Conservation (phyloP, 2,113 vertebrate species). For the Corythornis madagascariensis region DNA sequence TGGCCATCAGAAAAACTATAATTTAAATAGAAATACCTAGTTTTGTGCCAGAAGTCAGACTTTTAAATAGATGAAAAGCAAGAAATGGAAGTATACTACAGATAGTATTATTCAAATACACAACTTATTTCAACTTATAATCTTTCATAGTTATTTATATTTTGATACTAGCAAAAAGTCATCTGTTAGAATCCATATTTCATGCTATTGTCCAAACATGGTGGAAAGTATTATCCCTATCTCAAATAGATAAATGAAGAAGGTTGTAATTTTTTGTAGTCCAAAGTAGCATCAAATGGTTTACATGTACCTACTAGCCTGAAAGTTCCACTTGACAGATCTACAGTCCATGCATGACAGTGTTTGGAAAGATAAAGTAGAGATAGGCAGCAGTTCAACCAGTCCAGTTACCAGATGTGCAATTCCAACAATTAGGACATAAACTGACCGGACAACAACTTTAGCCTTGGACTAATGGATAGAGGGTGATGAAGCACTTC, state of each 20-base stretch:
- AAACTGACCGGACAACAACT: not conserved
- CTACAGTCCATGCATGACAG: not conserved
- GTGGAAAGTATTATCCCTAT: not conserved
- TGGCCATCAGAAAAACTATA: not conserved
- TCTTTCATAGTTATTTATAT: not conserved
- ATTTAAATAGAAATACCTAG: not conserved
- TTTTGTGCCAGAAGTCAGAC: not conserved
- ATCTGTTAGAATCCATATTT: not conserved
- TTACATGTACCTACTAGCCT: not conserved
- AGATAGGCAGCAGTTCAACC: not conserved
- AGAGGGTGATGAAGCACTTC: not conserved
- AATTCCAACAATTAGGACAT: not conserved
- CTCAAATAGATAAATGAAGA: not conserved
- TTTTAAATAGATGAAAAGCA: not conserved
- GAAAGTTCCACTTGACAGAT: not conserved
- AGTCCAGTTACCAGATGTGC: not conserved
- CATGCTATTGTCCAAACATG: not conserved
- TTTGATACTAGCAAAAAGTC: not conserved
- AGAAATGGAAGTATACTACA: not conserved
- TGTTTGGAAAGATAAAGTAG: not conserved
- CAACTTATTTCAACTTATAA: not conserved
- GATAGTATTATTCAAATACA: not conserved
- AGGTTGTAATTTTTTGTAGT: not conserved
- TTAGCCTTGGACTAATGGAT: not conserved
- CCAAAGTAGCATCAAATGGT: not conserved